Conservation (phyloP, 2,797 vertebrate genomes). For the Carduelis carduelis region DNA sequence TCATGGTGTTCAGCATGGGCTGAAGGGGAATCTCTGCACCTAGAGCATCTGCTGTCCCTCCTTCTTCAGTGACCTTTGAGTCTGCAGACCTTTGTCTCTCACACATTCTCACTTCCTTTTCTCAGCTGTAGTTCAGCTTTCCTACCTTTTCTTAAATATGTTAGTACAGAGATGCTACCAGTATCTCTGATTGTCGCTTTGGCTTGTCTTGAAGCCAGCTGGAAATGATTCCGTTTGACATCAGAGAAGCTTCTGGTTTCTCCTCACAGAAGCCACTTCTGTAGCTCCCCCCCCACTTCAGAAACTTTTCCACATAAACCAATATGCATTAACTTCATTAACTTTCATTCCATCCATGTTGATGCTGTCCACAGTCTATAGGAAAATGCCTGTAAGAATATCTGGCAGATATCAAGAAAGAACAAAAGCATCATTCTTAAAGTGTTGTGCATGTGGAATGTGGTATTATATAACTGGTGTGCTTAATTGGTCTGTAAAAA, state of each 20-base stretch:
- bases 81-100: neutral
- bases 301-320: neutral
- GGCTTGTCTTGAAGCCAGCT: neutral
- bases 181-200: neutral
- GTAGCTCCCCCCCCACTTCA: too few relatives aligned
- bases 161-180: neutral
- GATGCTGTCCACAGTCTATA: neutral
- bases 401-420: neutral
- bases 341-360: neutral
- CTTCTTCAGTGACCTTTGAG: neutral
- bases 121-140: neutral
- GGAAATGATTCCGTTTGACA: neutral
- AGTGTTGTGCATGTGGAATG: neutral
- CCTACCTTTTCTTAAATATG: neutral
- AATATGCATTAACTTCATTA: accelerated
- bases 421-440: neutral
- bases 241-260: neutral
- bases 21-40: neutral
- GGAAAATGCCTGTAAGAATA: neutral
- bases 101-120: neutral
- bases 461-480: neutral
- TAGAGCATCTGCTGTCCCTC: neutral
- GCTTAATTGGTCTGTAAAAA: neutral
- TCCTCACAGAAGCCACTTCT: neutral
- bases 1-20: neutral